Percentiles rank a stretch among this genome's conserved stretches.
These are phyloP conservation scores for Poecilia picta DNA, from an alignment of 2,797 vertebrate genomes.

Conservation along the genomic window DNA sequence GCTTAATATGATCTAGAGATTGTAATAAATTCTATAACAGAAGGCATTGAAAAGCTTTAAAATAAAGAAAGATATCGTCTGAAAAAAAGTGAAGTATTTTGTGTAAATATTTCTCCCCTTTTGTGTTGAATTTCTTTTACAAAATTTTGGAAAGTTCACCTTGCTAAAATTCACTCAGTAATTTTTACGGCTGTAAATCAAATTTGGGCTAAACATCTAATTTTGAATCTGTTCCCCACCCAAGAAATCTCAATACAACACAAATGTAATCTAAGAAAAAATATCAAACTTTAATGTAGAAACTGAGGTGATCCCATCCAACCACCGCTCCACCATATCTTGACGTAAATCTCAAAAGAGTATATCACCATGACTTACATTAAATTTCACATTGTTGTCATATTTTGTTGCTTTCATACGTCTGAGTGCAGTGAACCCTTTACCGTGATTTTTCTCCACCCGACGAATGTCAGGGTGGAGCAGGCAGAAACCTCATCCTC, in stretches of 20 bases:
- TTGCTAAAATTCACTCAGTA: background rate
- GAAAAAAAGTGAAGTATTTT: too few species aligned
- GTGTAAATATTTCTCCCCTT: background rate
- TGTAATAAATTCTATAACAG: background rate
- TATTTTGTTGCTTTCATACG: background rate
- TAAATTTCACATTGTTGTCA: background rate
- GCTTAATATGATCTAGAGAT: background rate
- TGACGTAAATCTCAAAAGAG: background rate
- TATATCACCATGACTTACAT: background rate
- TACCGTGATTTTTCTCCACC: slow-evolving; percentile 37
- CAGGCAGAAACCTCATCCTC: slow-evolving; percentile 46
- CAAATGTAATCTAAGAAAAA: background rate
- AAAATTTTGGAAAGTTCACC: background rate
- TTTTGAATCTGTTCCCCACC: background rate
- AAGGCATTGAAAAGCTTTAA: background rate
- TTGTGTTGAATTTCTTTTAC: background rate
- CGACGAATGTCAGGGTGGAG: slow-evolving; percentile 50
- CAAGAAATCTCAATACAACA: background rate
- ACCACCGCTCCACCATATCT: background rate
- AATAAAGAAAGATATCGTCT: background rate
- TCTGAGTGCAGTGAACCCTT: slow-evolving; percentile 19
- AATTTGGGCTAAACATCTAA: background rate
- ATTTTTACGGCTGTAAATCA: background rate
- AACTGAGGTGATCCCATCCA: background rate
- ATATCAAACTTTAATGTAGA: background rate